Base-by-base conservation (phyloP, 2,888 invertebrate species). In the Tiliacea aurago region DNA sequence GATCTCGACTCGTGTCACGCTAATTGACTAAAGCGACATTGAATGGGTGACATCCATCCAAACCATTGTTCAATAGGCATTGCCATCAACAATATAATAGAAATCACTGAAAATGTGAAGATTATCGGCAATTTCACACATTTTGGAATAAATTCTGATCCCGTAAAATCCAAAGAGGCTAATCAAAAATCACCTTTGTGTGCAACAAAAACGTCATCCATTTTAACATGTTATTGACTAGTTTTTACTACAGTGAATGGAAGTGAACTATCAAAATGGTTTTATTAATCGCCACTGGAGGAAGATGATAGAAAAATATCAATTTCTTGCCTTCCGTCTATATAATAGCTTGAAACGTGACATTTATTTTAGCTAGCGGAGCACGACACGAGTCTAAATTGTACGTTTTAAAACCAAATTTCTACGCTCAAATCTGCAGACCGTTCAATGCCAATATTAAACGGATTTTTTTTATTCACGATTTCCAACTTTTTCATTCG, bases 371-470 rank as follows among this genome's bases (percentile, higher is more conserved):
- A 86, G 87, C 84, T 89, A 72, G 45, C 78, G 59, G 47, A 72
- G 66, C 88, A 86, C 86, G 88, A 84, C 88, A 85, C 89, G 90
- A 87, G 90, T 85, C 89, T 83, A 90, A 93, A 92, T 93, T 90
- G 89, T 88, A 83, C 83, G 76, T 84, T 90, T 89, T 89, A 90
- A 92, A 90, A 88, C 83, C 84, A 85, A 93, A 94, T 93, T 93
- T 94, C 91, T 90, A 94, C 94, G 93, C 91, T 89, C 88, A 92
- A 93, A 93, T 94, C 93, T 88, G 89, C 89, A 86, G 82, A 88
- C 89, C 89, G 90, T 91, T 95, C 95, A 96, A 95, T 96, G 96
- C 94, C 95, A 95, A 94, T 93, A 95, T 93, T 93, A 94, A 94
- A 94, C 93, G 93, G 90, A 83, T 92, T 93, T 78, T 94, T 95